phyloP scores from a whole-genome alignment of 2,888 invertebrate genomes.

The Diarsia rubi region DNA sequence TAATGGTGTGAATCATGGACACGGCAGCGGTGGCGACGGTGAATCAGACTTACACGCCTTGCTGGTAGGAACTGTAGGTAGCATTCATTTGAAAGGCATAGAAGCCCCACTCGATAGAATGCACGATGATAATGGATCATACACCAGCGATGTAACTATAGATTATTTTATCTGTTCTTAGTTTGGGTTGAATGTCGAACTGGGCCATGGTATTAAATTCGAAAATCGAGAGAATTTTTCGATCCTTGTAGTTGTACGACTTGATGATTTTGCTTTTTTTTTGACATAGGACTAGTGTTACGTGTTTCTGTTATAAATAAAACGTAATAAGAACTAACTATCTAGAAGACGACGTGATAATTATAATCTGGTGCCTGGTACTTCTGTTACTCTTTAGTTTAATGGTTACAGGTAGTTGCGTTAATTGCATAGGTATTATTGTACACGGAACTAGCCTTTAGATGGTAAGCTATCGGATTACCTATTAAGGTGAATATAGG shows the following conservation, averaged over 20 bases:
- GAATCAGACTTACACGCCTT: constrained; percentile 60
- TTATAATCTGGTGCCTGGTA: neutral
- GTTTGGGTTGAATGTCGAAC: neutral
- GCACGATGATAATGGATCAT: neutral
- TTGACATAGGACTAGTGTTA: neutral
- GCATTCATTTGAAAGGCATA: neutral
- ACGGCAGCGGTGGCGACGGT: constrained; percentile 43
- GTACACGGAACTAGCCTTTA: constrained; percentile 41
- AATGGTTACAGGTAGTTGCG: constrained; percentile 1
- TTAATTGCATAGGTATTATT: constrained; percentile 46
- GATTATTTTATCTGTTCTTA: neutral
- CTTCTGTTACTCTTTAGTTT: constrained; percentile 22
- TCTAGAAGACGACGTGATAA: neutral
- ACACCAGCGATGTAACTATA: neutral
- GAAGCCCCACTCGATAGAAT: constrained; percentile 12
- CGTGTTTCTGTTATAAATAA: neutral
- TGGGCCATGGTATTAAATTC: neutral
- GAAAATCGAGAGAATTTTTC: neutral
- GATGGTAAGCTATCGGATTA: constrained; percentile 18
- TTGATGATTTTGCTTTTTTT: neutral
- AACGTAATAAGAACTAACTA: neutral
- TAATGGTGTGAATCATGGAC: constrained; percentile 65
- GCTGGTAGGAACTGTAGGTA: constrained; percentile 6
- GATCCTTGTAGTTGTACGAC: neutral
- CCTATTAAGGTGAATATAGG: constrained; percentile 41